Evolutionary conservation across 2,888 invertebrate species (phyloP).

Genomic region (Ypsolopha sequella): DNA sequence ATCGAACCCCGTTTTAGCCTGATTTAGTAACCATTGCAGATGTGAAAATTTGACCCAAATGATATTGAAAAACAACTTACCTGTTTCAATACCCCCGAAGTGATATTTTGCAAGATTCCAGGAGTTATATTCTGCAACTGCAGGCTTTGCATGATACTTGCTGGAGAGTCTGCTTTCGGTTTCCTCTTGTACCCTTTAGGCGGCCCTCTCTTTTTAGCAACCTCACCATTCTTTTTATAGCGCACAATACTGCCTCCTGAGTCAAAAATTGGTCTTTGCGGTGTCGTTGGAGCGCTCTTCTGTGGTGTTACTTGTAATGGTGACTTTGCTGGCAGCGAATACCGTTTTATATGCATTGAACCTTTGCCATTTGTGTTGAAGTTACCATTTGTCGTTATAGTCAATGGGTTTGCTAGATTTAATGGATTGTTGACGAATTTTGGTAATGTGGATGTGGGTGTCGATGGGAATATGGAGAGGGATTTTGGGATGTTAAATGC

Average conservation of each 20-base stretch:
- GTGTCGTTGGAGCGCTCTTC: conserved; percentile 19
- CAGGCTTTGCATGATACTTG: too few species aligned
- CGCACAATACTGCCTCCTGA: conserved; percentile 37
- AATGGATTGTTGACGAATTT: conserved; percentile 58
- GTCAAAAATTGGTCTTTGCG: conserved; percentile 18
- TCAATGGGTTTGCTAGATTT: conserved; percentile 50
- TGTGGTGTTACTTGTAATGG: conserved; percentile 34
- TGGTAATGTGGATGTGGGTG: conserved; percentile 29
- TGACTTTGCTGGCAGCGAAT: conserved; percentile 47
- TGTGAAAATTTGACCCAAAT: too few species aligned
- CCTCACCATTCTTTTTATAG: conserved; percentile 60
- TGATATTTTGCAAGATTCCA: conserved; percentile 32
- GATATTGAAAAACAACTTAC: not conserved
- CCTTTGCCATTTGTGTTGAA: not conserved
- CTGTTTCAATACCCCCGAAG: conserved; percentile 19
- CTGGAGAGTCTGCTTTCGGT: conserved; percentile 33
- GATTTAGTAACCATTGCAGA: too few species aligned
- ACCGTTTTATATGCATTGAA: conserved; percentile 7
- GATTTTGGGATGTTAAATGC: conserved; percentile 46
- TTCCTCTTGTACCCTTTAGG: conserved; percentile 61
- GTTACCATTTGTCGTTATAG: conserved; percentile 30
- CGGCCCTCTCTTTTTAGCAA: conserved; percentile 56
- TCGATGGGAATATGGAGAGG: conserved; percentile 40
- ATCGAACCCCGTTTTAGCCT: too few species aligned
- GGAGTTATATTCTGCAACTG: too few species aligned